Percentiles rank a stretch among this genome's conserved stretches.
Evolutionary conservation across 2,888 invertebrate genomes (phyloP).

Genomic region (Lochmaea crataegi): DNA sequence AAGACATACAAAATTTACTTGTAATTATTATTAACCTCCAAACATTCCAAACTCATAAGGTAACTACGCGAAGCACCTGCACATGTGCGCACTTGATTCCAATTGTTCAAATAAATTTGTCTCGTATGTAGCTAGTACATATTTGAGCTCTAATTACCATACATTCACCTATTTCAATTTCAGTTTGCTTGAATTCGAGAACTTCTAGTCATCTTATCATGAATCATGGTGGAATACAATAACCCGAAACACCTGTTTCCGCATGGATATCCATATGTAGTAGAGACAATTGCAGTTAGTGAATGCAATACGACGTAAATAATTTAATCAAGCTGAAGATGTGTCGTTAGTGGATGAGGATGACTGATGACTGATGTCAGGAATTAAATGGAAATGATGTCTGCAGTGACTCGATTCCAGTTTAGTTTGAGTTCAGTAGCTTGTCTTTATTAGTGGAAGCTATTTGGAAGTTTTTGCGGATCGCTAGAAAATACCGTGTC

Average conservation of each 20-base stretch:
- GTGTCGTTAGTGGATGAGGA: background rate
- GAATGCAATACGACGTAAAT: conserved; percentile 11
- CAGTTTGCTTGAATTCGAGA: conserved; percentile 11
- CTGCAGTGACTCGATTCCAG: conserved; percentile 23
- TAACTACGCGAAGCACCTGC: too few species aligned
- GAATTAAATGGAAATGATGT: conserved; percentile 25
- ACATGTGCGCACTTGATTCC: too few species aligned
- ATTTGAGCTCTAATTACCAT: too few species aligned
- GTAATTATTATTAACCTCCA: too few species aligned
- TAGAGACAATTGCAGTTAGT: conserved; percentile 19
- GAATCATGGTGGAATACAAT: conserved; percentile 27
- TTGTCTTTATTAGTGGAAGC: background rate
- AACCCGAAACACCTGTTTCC: conserved; percentile 25
- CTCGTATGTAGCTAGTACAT: too few species aligned
- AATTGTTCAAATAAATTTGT: too few species aligned
- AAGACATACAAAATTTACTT: too few species aligned
- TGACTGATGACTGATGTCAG: conserved; percentile 25
- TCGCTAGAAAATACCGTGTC: too few species aligned
- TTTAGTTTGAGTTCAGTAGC: conserved; percentile 24
- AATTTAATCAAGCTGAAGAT: conserved; percentile 17
- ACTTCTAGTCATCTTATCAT: conserved; percentile 1
- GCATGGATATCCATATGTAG: conserved; percentile 20
- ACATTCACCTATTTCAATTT: too few species aligned
- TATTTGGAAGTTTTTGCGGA: too few species aligned
- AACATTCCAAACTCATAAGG: too few species aligned